Conservation (phyloP, 2,797 vertebrate genomes). For the Eptatretus atami region DNA sequence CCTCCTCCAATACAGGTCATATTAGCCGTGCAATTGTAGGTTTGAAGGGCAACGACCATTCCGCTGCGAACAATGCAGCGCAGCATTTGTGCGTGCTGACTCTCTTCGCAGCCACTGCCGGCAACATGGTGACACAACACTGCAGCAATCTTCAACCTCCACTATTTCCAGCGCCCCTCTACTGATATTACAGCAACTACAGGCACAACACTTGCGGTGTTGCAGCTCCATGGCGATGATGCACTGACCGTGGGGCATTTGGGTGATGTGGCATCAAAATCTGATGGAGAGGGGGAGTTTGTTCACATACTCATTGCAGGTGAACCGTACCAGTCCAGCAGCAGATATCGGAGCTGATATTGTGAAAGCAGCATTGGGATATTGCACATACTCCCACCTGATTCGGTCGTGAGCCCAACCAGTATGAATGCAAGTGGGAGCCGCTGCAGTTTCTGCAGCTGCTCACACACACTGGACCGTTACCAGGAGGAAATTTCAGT, state of each 20-base stretch:
- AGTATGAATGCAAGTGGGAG: no score
- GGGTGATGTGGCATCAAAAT: background rate
- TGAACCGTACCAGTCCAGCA: no score
- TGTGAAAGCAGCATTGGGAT: no score
- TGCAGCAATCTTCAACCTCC: slow-evolving; percentile 10
- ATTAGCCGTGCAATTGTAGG: background rate
- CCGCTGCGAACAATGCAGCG: slow-evolving; percentile 39
- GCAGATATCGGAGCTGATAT: no score
- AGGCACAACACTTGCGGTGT: slow-evolving; percentile 13
- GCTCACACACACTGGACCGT: no score
- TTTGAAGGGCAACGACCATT: slow-evolving; percentile 21
- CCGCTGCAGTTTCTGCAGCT: no score
- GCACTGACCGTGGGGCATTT: background rate
- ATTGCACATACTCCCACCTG: no score
- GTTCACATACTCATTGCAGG: background rate
- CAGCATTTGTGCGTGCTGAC: slow-evolving; percentile 69
- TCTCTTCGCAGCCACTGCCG: slow-evolving; percentile 69
- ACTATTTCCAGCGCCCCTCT: no score
- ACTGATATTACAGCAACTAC: no score
- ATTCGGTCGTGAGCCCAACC: no score
- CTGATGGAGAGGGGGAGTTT: background rate
- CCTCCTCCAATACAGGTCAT: background rate
- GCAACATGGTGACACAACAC: slow-evolving; percentile 30
- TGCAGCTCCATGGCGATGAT: slow-evolving; percentile 14
- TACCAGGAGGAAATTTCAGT: no score